Percentiles rank a stretch among this genome's conserved stretches.
These are phyloP conservation scores for Synergus umbraculus DNA, from an alignment of 2,888 invertebrate genomes.

Conservation along the genomic window DNA sequence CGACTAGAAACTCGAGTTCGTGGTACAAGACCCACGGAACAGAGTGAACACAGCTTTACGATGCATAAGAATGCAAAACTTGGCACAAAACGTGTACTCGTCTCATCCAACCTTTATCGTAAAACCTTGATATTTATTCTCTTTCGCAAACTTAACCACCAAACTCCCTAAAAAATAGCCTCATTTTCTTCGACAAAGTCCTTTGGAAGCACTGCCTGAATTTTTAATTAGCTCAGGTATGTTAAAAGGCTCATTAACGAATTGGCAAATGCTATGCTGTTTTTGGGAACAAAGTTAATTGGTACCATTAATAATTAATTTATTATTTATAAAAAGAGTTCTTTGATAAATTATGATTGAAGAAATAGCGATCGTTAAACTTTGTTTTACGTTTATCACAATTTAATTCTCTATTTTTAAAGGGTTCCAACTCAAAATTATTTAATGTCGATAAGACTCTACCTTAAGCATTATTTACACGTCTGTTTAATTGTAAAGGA, in stretches of 20 bases:
- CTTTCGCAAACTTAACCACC: conserved; percentile 8
- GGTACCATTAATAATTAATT: background rate
- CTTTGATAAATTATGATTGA: too few relatives aligned
- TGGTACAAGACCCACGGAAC: background rate
- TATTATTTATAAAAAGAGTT: background rate
- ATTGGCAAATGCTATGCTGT: background rate
- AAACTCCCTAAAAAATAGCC: conserved; percentile 8
- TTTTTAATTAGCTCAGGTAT: conserved; percentile 14
- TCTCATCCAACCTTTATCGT: conserved; percentile 27
- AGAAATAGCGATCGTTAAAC: too few relatives aligned
- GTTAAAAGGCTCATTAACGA: background rate
- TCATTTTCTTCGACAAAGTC: background rate
- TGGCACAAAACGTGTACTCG: conserved; percentile 13
- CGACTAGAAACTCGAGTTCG: conserved; percentile 28
- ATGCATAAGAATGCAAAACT: conserved; percentile 30
- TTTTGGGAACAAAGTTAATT: background rate
- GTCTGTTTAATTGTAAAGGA: background rate
- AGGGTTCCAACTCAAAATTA: background rate
- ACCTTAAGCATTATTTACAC: background rate
- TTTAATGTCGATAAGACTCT: background rate
- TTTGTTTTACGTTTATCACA: too few relatives aligned
- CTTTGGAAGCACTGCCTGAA: background rate
- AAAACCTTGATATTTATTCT: conserved; percentile 31
- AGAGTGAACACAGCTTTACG: conserved; percentile 4
- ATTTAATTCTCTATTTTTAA: background rate